Percentiles rank a stretch among this genome's conserved stretches.
Evolutionary conservation across 2,113 vertebrate species (phyloP).

Genomic region (Cervus canadensis): DNA sequence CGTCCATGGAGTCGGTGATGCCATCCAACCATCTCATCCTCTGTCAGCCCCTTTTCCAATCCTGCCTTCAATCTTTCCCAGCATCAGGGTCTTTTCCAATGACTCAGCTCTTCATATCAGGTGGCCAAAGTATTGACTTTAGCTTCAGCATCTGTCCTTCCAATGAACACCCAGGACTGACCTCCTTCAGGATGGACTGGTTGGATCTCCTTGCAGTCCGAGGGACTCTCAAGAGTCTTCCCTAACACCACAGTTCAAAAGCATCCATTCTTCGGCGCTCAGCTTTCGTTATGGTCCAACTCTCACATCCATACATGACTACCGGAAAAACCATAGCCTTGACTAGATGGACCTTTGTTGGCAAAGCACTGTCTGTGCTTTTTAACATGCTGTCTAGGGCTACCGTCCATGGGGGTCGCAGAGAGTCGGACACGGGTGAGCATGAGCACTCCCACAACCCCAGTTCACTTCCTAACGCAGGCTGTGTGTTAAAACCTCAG

Average conservation of each 20-base stretch:
- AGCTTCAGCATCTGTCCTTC: neutral
- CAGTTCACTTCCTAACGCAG: fast-evolving
- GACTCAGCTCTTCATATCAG: fast-evolving
- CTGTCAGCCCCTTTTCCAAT: neutral
- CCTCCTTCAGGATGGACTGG: neutral
- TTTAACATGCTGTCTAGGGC: neutral
- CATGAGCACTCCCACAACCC: fast-evolving
- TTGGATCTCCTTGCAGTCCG: neutral
- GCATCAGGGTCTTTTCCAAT: neutral
- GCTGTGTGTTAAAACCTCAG: too few species aligned
- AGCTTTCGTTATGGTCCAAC: fast-evolving
- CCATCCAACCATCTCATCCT: neutral
- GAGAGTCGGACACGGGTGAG: neutral
- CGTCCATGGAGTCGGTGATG: fast-evolving
- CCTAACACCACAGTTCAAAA: neutral
- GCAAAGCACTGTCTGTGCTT: neutral
- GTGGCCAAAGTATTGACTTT: neutral
- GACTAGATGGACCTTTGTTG: neutral
- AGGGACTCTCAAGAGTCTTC: neutral
- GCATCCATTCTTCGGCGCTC: fast-evolving
- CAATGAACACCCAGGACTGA: neutral
- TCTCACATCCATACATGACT: neutral
- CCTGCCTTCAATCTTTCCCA: neutral
- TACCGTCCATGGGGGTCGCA: fast-evolving
- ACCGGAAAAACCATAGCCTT: neutral